These are phyloP conservation scores for Myotis brandtii DNA, from an alignment of 2,113 vertebrate genomes.

Conservation along the genomic window DNA sequence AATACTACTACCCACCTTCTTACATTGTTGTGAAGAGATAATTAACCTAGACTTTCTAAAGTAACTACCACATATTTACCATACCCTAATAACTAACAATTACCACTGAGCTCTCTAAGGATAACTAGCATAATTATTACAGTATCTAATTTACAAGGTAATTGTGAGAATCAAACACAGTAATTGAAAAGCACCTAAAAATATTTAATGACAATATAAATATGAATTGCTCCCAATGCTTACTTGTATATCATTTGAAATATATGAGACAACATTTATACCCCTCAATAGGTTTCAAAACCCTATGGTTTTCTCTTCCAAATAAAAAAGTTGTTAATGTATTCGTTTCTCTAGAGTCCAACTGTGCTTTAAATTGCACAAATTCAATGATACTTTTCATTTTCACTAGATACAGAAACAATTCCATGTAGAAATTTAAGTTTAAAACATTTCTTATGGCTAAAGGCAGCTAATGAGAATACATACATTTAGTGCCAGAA, in stretches of 20 bases:
- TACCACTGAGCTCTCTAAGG: not conserved
- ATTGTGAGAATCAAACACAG: not conserved
- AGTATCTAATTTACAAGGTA: not conserved
- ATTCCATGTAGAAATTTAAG: not conserved
- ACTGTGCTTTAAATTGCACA: not conserved
- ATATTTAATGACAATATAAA: slow-evolving; percentile 32
- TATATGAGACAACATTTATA: slow-evolving; percentile 18
- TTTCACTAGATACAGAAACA: slow-evolving; percentile 49
- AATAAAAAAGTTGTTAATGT: slow-evolving; percentile 5
- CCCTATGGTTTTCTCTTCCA: not conserved
- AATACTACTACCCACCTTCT: slow-evolving; percentile 14
- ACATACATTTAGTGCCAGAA: not conserved
- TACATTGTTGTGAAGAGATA: not conserved
- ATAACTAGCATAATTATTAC: slow-evolving; percentile 11
- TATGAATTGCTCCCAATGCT: slow-evolving; percentile 26
- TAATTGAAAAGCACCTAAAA: not conserved
- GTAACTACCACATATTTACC: not conserved
- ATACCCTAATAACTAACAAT: not conserved
- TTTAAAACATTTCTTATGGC: slow-evolving; percentile 29
- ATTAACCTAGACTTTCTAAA: slow-evolving; percentile 24
- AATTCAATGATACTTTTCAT: slow-evolving; percentile 38
- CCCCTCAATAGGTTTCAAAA: not conserved
- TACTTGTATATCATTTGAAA: slow-evolving; percentile 14
- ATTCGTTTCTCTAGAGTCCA: not conserved
- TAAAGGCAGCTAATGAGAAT: slow-evolving; percentile 11